Base-by-base conservation (phyloP, 2,888 invertebrate genomes). In the Melieria crassipennis region DNA sequence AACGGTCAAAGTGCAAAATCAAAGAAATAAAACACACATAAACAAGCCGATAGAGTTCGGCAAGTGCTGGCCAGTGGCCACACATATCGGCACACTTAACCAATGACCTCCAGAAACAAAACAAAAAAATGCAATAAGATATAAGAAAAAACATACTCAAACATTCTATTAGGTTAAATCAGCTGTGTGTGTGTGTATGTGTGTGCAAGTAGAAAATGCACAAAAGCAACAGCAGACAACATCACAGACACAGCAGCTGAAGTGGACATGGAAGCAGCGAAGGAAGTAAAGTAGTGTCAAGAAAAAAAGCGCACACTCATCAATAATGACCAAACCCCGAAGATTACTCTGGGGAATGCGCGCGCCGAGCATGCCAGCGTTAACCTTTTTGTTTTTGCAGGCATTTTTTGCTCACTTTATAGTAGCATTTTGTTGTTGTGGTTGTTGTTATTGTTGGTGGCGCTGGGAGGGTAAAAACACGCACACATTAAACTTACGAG, bases 261-360 rank as follows among this genome's bases (percentile, higher is more conserved):
- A 50, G 50, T 11, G 11, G 3, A 11, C 50, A 50, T 2, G 50
- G 3, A 11, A 52, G 52, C 5, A 52, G 10, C 52, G 13, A 9
- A n/a, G 13, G 52, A 5, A 52, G 13, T 52, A 52, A 9, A 52
- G 52, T 7, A 52, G 9, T 1, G 10, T 5, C 10, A 52, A 52
- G n/a, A 52, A n/a, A 52, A 9, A 52, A 52, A 52, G 11, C 52
- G 52, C 52, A 52, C 52, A 52, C 52, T 52, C 52, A 52, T 52
- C 52, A 52, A 52, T 52, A 52, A 52, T 52, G 52, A 52, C 52
- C 52, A 52, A 52, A 52, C 52, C 52, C 13, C 11, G 13, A 52
- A 52, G 52, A 52, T 52, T 52, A 52, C 52, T n/a, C 52, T 1
- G 10, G 52, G 10, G 52, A 52, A 11, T n/a, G 13, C 52, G 13